phyloP scores from a whole-genome alignment of 2,888 invertebrate species.

The Meliscaeva auricollis region DNA sequence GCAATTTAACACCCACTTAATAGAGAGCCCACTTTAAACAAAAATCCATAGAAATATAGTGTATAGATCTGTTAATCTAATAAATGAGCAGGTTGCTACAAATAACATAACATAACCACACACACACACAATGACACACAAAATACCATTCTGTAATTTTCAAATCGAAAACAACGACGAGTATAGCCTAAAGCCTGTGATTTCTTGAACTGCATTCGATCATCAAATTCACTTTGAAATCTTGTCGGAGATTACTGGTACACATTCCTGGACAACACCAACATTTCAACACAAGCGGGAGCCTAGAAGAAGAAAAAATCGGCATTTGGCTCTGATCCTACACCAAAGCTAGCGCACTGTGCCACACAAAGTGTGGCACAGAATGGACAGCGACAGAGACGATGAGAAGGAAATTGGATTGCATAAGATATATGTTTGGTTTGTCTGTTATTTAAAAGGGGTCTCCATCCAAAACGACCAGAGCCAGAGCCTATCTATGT shows the following conservation, averaged over 20 bases:
- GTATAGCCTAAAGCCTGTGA: conserved; percentile 31
- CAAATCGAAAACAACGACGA: conserved; percentile 15
- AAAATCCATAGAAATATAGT: conserved; percentile 17
- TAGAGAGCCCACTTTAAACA: conserved; percentile 13
- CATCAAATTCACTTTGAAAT: conserved; percentile 37
- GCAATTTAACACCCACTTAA: conserved; percentile 70
- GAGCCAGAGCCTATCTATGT: not conserved
- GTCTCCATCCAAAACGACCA: not conserved
- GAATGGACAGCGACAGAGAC: conserved; percentile 47
- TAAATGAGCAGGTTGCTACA: conserved; percentile 50
- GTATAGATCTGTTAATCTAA: conserved; percentile 43
- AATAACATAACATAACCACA: not conserved
- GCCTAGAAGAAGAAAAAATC: conserved; percentile 42
- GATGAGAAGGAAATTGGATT: conserved; percentile 66
- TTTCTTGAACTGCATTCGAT: conserved; percentile 40
- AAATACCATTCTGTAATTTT: conserved; percentile 34
- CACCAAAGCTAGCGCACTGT: not conserved
- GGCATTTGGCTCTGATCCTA: conserved; percentile 37
- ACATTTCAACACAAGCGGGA: conserved; percentile 20
- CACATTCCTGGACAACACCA: conserved; percentile 41
- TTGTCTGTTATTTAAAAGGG: conserved; percentile 41
- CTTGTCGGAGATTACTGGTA: not conserved
- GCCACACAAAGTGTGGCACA: conserved; percentile 26
- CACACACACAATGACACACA: not conserved
- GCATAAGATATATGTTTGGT: conserved; percentile 33